Evolutionary conservation across 2,113 vertebrate genomes (phyloP), one percentile per base, ranked within the genome.

Genomic region (Coregonus clupeaformis): DNA sequence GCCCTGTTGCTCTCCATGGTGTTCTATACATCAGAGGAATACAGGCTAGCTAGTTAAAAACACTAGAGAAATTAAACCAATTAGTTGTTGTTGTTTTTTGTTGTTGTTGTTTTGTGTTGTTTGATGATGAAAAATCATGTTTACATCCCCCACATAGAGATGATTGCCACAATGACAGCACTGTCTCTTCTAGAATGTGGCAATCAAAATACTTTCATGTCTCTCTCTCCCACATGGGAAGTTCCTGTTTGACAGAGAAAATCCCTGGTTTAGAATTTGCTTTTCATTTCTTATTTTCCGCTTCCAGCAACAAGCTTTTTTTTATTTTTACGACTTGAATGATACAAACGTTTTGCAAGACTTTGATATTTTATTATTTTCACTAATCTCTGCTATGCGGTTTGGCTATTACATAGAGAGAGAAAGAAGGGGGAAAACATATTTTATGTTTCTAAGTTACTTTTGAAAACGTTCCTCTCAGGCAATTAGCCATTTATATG

Each of bases 21-120:
- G 7, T 36, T 36, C 36, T 36, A 36, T 36, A 36, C 36, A 36
- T 9, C 36, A 69, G 70, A 62, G 49, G 77, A 75, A 18, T 29
- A 65, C 25, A 68, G 64, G 42, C 59, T 75, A 69, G 76, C 90
- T 88, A 85, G 89, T 91, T 92, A 89, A 59, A 77, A 42, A 7
- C 36, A 42, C 9, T 11, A 42, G 36, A 42, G 9, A 3, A 42
- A 42, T 42, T 42, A 3, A 42, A 42, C 36, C 36, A 42, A 42
- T 42, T 42, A 73, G 57, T 69, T 72, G 57, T 52, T 72, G 57
- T 52, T 14, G 49, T 18, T 42, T 42, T 42, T 42, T 70, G 60
- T 70, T 66, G 57, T 57, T 30, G 65, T 42, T 47, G 68, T 57
- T 57, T 18, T 42, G 67, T 69, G 30, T 6, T 47, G 22, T 20